A percentile compares a stretch with the other conserved stretches of the same genome.
These are phyloP conservation scores for Dynastes grantii DNA, from an alignment of 2,888 invertebrate genomes.

Conservation along the genomic window DNA sequence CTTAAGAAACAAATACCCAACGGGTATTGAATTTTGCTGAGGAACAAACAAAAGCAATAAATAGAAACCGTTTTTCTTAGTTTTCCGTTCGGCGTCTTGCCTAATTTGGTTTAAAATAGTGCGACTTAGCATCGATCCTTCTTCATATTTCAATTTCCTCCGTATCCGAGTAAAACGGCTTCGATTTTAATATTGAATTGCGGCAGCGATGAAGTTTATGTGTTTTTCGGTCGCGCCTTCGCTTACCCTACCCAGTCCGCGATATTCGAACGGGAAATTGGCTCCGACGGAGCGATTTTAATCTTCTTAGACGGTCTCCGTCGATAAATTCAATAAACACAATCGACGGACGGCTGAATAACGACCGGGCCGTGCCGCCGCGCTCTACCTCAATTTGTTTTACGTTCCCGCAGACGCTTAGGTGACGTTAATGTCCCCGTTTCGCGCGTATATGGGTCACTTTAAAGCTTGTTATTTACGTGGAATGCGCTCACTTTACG, in stretches of 20 bases:
- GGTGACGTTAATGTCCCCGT: constrained; percentile 20
- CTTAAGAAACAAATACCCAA: too few relatives aligned
- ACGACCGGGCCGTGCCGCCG: background rate
- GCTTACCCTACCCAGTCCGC: background rate
- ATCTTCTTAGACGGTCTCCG: constrained; percentile 29
- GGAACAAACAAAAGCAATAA: too few relatives aligned
- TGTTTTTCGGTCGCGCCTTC: background rate
- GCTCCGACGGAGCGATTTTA: constrained; percentile 26
- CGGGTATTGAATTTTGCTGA: too few relatives aligned
- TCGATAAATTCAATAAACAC: constrained; percentile 38
- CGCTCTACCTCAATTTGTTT: constrained; percentile 35
- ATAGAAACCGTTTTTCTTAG: too few relatives aligned
- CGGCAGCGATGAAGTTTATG: constrained; percentile 20
- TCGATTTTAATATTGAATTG: constrained; percentile 26
- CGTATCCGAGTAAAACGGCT: background rate
- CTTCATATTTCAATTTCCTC: background rate
- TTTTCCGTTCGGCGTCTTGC: too few relatives aligned
- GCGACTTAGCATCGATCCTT: too few relatives aligned
- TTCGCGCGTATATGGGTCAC: constrained; percentile 19
- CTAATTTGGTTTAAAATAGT: too few relatives aligned
- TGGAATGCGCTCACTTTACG: background rate
- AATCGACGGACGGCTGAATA: constrained; percentile 28
- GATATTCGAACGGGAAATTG: constrained; percentile 28
- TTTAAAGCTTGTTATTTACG: constrained; percentile 39
- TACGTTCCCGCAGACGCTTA: constrained; percentile 18